These are phyloP conservation scores for Yponomeuta evonymella DNA, from an alignment of 2,888 invertebrate genomes.

Conservation along the genomic window DNA sequence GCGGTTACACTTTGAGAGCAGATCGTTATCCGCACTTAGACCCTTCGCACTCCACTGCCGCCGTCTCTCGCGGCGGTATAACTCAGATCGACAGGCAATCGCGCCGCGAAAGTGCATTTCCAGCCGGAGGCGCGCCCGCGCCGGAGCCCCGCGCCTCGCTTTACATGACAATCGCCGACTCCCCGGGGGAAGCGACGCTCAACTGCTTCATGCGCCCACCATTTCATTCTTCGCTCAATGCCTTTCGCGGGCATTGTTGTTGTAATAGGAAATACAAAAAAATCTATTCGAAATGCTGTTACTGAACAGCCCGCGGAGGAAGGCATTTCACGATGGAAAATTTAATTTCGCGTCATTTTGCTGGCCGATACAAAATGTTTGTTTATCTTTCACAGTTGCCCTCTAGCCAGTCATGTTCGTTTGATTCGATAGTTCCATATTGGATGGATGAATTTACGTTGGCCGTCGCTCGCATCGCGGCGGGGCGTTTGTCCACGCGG, in stretches of 20 bases:
- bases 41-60: slow-evolving; percentile 27
- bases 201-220: slow-evolving; percentile 36
- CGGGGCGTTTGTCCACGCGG: background rate
- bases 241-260: slow-evolving; percentile 5
- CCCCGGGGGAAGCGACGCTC: slow-evolving; percentile 47
- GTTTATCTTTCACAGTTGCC: background rate
- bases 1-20: slow-evolving; percentile 39
- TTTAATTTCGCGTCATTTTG: background rate
- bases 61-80: slow-evolving; percentile 44
- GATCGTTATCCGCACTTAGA: slow-evolving; percentile 59
- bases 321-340: background rate
- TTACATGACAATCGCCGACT: slow-evolving; percentile 70
- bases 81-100: slow-evolving; percentile 68
- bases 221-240: slow-evolving; percentile 12
- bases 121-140: slow-evolving; percentile 58
- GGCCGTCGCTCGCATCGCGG: background rate
- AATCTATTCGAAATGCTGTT: slow-evolving; percentile 4
- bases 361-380: background rate
- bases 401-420: background rate
- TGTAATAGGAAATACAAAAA: slow-evolving; percentile 12
- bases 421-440: slow-evolving; percentile 1
- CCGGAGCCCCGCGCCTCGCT: slow-evolving; percentile 49
- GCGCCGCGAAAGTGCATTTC: slow-evolving; percentile 70
- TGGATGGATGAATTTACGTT: background rate
- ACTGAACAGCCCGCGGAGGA: background rate